phyloP scores from a whole-genome alignment of 2,797 vertebrate genomes.

The Mormyrops attenuatus region DNA sequence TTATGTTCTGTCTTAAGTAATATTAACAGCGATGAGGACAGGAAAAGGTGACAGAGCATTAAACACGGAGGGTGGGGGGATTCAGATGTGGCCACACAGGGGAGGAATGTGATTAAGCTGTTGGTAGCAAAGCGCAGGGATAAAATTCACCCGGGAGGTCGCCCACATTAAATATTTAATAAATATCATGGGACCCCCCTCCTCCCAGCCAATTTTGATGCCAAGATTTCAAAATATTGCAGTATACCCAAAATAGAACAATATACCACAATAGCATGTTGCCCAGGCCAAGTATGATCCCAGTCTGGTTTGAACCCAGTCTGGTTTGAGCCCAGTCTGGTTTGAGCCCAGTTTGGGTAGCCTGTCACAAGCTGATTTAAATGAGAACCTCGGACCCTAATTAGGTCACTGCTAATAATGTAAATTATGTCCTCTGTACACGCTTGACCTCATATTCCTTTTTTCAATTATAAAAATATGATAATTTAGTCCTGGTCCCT shows the following conservation, averaged over 20 bases:
- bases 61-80: background rate
- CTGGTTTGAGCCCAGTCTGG: background rate
- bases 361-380: background rate
- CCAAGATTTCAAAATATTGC: conserved; percentile 1
- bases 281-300: background rate
- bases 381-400: background rate
- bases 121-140: conserved; percentile 42
- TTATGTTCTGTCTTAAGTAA: background rate
- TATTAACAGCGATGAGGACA: background rate
- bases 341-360: background rate
- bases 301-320: background rate
- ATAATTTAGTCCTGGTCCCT: background rate
- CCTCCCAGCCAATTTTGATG: background rate
- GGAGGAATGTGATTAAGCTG: conserved; percentile 58
- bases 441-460: background rate
- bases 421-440: background rate
- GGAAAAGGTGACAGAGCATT: background rate
- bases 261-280: background rate
- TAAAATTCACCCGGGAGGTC: background rate
- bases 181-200: background rate
- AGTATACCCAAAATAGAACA: background rate
- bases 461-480: conserved; percentile 10
- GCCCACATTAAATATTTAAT: background rate
- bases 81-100: conserved; percentile 26
- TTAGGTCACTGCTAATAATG: conserved; percentile 12